phyloP scores from a whole-genome alignment of 2,888 invertebrate species.

The Microplitis deprimator region DNA sequence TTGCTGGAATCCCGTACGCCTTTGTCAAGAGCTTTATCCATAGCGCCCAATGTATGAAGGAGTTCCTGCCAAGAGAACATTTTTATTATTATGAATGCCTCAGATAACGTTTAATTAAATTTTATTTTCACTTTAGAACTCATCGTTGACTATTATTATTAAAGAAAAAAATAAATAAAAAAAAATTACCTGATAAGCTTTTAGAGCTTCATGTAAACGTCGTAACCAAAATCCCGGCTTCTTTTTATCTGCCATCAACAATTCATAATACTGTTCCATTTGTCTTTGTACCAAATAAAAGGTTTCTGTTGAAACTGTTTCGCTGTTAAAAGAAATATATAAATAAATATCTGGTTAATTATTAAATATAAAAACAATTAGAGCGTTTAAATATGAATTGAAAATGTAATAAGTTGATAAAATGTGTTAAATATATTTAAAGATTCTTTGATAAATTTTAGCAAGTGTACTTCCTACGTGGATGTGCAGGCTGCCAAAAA shows the following conservation, averaged over 20 bases:
- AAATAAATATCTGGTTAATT: conserved; percentile 11
- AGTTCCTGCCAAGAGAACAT: conserved; percentile 77
- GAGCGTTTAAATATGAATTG: not conserved
- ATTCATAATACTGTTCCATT: conserved; percentile 88
- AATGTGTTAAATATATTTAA: conserved; percentile 26
- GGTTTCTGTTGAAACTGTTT: conserved; percentile 91
- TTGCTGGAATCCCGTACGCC: conserved; percentile 84
- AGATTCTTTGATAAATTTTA: conserved; percentile 10
- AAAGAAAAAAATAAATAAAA: conserved; percentile 5
- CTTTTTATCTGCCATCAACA: conserved; percentile 89
- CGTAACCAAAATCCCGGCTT: conserved; percentile 86
- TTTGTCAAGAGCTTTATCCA: conserved; percentile 83
- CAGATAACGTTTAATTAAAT: no score
- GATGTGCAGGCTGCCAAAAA: conserved; percentile 19
- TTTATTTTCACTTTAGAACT: no score
- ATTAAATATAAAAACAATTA: not conserved
- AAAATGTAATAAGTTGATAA: conserved; percentile 24
- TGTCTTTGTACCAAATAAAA: conserved; percentile 97
- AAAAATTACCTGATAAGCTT: conserved; percentile 75
- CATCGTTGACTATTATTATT: not conserved
- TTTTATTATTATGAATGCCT: conserved; percentile 21
- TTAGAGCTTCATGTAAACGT: conserved; percentile 87
- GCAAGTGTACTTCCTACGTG: not conserved
- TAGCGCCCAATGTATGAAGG: conserved; percentile 83
- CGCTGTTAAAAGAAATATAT: conserved; percentile 74